Percentiles rank a stretch among this genome's conserved stretches.
Evolutionary conservation across 2,113 vertebrate species (phyloP).

Genomic region (Mohoua ochrocephala): DNA sequence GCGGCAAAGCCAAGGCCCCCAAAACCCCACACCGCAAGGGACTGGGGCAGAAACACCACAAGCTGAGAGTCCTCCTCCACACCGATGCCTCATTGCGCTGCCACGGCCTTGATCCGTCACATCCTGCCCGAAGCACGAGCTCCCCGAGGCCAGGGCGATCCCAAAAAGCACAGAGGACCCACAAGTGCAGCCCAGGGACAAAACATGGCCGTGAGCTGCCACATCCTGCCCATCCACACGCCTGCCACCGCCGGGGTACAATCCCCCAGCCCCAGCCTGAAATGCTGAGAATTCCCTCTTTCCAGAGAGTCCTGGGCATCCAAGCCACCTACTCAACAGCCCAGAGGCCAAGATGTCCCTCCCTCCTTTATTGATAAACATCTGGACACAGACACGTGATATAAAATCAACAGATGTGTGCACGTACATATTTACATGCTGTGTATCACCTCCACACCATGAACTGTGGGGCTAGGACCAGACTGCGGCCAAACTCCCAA

Average conservation of each 20-base stretch:
- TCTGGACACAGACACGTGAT: accelerated
- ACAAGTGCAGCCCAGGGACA: not conserved
- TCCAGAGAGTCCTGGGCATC: not conserved
- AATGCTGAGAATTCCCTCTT: not conserved
- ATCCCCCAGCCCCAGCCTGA: not conserved
- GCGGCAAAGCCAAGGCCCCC: not conserved
- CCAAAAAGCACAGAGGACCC: not conserved
- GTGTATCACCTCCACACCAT: accelerated
- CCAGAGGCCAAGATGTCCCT: too few species aligned
- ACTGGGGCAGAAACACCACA: not conserved
- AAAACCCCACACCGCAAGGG: not conserved
- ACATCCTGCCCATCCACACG: not conserved
- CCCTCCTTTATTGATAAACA: too few species aligned
- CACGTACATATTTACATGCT: accelerated
- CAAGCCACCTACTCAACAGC: accelerated
- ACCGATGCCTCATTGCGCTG: too few species aligned
- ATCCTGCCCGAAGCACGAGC: not conserved
- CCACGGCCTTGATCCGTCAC: not conserved
- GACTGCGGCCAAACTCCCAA: not conserved
- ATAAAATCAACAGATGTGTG: accelerated
- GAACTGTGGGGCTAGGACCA: accelerated
- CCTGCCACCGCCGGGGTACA: accelerated
- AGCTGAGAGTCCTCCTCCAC: not conserved
- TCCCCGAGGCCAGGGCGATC: not conserved
- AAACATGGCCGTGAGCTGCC: accelerated